Percentiles rank a stretch among this genome's conserved stretches.
Conservation (phyloP, 2,797 vertebrate genomes). For the Cyclura pinguis region DNA sequence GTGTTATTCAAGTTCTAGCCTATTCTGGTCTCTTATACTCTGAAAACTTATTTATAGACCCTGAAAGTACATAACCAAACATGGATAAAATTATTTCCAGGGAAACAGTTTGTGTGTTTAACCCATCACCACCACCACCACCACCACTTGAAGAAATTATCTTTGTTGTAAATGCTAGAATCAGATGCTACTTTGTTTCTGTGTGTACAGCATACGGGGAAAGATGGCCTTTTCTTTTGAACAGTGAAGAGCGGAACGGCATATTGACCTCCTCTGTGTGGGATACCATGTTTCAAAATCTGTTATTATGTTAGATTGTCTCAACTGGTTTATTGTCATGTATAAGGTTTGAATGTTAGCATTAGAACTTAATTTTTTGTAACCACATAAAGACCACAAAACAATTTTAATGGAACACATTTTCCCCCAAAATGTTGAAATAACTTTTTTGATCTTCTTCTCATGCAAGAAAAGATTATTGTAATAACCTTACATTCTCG, state of each 20-base stretch:
- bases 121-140: background rate
- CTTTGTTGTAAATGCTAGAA: constrained; percentile 31
- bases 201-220: constrained; percentile 21
- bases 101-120: constrained; percentile 40
- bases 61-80: constrained; percentile 40
- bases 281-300: background rate
- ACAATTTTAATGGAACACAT: background rate
- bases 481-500: background rate
- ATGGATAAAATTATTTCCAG: constrained; percentile 30
- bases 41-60: constrained; percentile 35
- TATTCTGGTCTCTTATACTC: constrained; percentile 25
- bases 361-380: too few species aligned
- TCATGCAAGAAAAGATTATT: background rate
- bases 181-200: background rate
- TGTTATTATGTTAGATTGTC: background rate
- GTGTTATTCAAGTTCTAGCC: background rate
- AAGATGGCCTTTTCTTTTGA: constrained; percentile 13
- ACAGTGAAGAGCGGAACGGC: background rate
- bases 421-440: too few species aligned
- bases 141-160: constrained; percentile 11
- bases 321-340: background rate
- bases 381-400: background rate
- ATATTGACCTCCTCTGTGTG: background rate
- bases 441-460: background rate
- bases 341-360: background rate